A percentile compares a stretch with the other conserved stretches of the same genome.
These are phyloP conservation scores for Hydrocynus forskahlii DNA, from an alignment of 2,797 vertebrate species.

Conservation along the genomic window DNA sequence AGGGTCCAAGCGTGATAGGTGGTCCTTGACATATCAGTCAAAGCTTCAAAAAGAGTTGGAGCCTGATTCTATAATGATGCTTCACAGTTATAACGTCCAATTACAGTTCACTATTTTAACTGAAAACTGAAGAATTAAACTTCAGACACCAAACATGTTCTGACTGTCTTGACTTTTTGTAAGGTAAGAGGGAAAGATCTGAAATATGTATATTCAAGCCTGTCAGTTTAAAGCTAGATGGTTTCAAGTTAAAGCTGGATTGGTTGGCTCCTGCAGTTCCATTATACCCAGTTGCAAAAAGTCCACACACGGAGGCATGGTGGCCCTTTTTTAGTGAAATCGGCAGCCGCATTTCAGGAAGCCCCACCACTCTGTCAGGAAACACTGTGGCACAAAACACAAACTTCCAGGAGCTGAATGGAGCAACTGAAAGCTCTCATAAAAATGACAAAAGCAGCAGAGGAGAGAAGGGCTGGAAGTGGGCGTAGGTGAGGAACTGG, in stretches of 20 bases:
- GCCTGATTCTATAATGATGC: too few relatives aligned
- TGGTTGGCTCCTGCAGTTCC: not conserved
- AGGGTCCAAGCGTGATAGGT: not conserved
- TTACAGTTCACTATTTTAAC: not conserved
- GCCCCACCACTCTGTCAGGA: conserved; percentile 63
- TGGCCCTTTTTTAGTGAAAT: conserved; percentile 56
- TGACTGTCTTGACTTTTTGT: not conserved
- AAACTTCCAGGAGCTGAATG: conserved; percentile 67
- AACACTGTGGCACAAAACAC: conserved; percentile 73
- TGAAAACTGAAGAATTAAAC: not conserved
- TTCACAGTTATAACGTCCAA: too few relatives aligned
- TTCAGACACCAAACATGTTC: not conserved
- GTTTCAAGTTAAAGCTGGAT: not conserved
- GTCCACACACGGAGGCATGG: conserved; percentile 1
- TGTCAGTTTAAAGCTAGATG: not conserved
- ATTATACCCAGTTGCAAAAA: not conserved
- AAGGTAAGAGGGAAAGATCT: not conserved
- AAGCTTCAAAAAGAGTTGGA: not conserved
- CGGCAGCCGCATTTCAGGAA: conserved; percentile 74
- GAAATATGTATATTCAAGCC: not conserved
- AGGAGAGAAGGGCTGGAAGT: conserved; percentile 80
- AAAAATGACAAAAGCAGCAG: conserved; percentile 75
- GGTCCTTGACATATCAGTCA: not conserved
- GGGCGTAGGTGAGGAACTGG: conserved; percentile 77
- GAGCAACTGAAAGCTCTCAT: conserved; percentile 63